Conservation (phyloP, 2,888 invertebrate species). For the Drosophila flavopinicola region DNA sequence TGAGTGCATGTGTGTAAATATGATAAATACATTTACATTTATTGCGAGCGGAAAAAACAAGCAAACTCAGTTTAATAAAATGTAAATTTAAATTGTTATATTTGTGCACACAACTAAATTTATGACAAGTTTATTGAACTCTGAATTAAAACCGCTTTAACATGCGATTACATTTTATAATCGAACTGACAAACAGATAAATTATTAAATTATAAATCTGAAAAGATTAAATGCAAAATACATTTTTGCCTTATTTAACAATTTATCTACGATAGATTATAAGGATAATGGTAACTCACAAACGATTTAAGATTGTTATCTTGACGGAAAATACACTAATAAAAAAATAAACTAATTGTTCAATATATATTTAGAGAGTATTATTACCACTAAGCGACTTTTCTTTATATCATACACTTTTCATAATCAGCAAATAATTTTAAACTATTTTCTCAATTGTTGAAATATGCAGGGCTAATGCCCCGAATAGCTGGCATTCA, state of each 20-base stretch:
- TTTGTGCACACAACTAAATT: constrained; percentile 32
- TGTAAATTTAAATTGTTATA: constrained; percentile 28
- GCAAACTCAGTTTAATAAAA: constrained; percentile 28
- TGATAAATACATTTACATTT: constrained; percentile 50
- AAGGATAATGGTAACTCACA: too few species aligned
- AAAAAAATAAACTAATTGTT: not conserved
- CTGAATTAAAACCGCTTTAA: not conserved
- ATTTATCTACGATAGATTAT: too few species aligned
- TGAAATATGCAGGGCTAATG: not conserved
- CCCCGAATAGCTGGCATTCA: not conserved
- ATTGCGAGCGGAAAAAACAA: constrained; percentile 18
- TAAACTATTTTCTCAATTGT: not conserved
- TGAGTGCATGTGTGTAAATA: constrained; percentile 13
- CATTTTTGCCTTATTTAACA: too few species aligned
- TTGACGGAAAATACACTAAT: too few species aligned
- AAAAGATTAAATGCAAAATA: too few species aligned
- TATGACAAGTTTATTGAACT: constrained; percentile 45
- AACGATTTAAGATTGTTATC: too few species aligned
- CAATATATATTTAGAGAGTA: not conserved
- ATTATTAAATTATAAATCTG: constrained; percentile 2
- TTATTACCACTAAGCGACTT: not conserved
- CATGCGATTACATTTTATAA: not conserved
- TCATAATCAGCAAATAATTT: not conserved
- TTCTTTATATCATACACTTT: not conserved
- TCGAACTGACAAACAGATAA: not conserved